Base-by-base conservation (phyloP, 2,113 vertebrate species). In the Ammodytes marinus region DNA sequence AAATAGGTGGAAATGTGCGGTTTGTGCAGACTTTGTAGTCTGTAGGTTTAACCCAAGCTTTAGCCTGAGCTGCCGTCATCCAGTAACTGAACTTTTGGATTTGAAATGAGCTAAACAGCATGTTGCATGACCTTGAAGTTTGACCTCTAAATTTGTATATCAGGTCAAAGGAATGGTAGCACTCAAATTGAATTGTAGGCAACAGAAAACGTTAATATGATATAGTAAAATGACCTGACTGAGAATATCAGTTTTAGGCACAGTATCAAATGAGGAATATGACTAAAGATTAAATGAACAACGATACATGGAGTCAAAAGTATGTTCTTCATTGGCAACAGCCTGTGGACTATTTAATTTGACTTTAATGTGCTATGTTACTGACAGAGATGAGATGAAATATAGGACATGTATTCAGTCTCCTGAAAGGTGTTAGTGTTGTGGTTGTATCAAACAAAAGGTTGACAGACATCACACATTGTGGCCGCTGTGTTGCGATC, bases 391-490 rank as follows among this genome's bases (percentile, higher is more conserved):
- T 45, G 64, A 68, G n/a, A 6, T 19, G 3, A 27, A 54, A 68
- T 4, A 47, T 35, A 35, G 11, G 0, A 6, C 13, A 37, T 43
- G 59, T 40, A 9, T 42, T 55, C n/a, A 39, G 10, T 46, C 40
- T 13, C 37, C 6, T 69, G 59, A 15, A 27, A 19, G 14, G 43
- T 45, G 66, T 15, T 12, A 37, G 35, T 47, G 53, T 10, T 12
- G 5, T 43, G 35, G 46, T 43, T 39, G 59, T 66, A 59, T 77
- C 47, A 68, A n/a, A 40, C 39, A 27, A 59, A 46, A 43, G 50
- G 8, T 9, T 70, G 39, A 15, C 10, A 40, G 27, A 68, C 72
- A 42, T 80, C 61, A 8, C 19, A 52, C 27, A 8, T 45, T 46
- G 11, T 67, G 4, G n/a, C 39, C 52, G 37, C 45, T 37, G 0